Evolutionary conservation across 2,797 vertebrate genomes (phyloP), one percentile per base, ranked within the genome.

Genomic region (Eulemur albifrons): DNA sequence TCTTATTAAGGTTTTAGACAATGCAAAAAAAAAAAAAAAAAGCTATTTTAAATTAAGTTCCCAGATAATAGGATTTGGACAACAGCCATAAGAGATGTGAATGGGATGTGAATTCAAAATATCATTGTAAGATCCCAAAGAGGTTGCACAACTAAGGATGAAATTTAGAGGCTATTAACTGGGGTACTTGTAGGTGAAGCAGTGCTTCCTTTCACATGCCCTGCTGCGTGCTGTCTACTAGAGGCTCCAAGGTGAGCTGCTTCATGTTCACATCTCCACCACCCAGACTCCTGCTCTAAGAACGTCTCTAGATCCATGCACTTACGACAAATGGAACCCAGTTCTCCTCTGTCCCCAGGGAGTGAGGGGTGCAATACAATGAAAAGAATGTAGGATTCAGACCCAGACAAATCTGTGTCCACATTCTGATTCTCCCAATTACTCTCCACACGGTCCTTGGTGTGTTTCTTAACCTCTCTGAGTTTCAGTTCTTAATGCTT

Each of bases 1-100:
- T 91, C 94, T 96, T 69, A 70, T 35, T n/a, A 54, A 70, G 96
- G 25, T 96, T 98, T 96, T 88, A 93, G 89, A 97, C 79, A 72
- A 38, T 45, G 40, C 4, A 92, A 97, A 82, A 97, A 88, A 52
- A 93, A 32, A 95, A 38, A 38, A n/a, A 63, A 18, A 83, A 95
- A 86, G 11, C 83, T 92, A 73, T 84, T 96, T 87, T 84, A 97
- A 96, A 93, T 95, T 76, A 90, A 97, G 89, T 93, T 92, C 59
- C 73, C 80, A 95, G 89, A 88, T 94, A 94, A 93, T 93, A 92
- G 80, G n/a, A 80, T 97, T 94, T 96, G 80, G 80, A 96, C 76
- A 96, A 77, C 38, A 91, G 72, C 91, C 65, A 20, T 86, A 85
- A 90, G 43, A 61, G 69, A 67, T 12, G 7, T 89, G 79, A 89